Percentiles rank a stretch among this genome's conserved stretches.
Conservation (phyloP, 2,888 invertebrate genomes). For the Opisthograptis luteolata region DNA sequence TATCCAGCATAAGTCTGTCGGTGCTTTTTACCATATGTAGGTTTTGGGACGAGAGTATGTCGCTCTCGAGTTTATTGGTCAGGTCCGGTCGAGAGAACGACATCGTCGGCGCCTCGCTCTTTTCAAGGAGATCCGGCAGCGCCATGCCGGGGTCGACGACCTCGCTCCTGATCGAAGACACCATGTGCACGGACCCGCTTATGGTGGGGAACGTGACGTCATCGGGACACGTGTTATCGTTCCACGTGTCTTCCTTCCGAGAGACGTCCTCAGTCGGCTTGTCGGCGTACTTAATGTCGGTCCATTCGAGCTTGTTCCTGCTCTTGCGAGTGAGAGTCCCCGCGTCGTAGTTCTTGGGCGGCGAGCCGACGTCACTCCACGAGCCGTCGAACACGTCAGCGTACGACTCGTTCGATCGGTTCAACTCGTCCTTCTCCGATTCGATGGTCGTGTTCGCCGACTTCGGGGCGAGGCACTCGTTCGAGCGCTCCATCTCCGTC, state of each 20-base stretch:
- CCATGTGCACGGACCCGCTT: slow-evolving; percentile 89
- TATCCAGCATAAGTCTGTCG: slow-evolving; percentile 52
- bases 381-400: slow-evolving; percentile 73
- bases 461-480: slow-evolving; percentile 74
- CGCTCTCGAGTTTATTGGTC: slow-evolving; percentile 63
- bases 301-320: slow-evolving; percentile 59
- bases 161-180: slow-evolving; percentile 87
- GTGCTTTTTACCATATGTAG: slow-evolving; percentile 39
- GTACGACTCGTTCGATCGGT: slow-evolving; percentile 79
- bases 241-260: slow-evolving; percentile 89
- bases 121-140: slow-evolving; percentile 75
- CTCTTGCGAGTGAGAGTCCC: slow-evolving; percentile 42
- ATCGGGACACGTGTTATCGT: slow-evolving; percentile 91
- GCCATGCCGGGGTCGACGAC: slow-evolving; percentile 33
- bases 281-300: slow-evolving; percentile 56
- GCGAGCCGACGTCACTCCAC: slow-evolving; percentile 58
- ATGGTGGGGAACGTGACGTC: slow-evolving; percentile 93
- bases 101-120: slow-evolving; percentile 56
- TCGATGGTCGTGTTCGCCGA: slow-evolving; percentile 66
- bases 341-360: slow-evolving; percentile 44
- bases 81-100: slow-evolving; percentile 67
- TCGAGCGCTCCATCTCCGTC: slow-evolving; percentile 60
- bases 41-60: slow-evolving; percentile 40
- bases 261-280: slow-evolving; percentile 47
- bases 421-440: slow-evolving; percentile 68